Base-by-base conservation (phyloP, 1,140 invertebrate genomes). In the Drosophila kepulauana region DNA sequence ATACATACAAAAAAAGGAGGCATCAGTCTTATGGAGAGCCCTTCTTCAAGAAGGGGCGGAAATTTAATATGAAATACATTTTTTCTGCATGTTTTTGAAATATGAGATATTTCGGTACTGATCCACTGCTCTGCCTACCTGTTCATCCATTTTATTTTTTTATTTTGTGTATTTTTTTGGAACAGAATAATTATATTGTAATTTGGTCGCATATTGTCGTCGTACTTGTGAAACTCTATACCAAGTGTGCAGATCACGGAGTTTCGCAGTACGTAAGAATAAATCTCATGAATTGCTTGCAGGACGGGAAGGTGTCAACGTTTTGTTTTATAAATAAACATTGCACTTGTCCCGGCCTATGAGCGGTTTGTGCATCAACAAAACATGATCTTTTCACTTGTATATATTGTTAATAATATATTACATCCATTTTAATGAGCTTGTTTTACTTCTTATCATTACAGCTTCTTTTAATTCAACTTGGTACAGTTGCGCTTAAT, bases 311-410 rank as follows among this genome's bases (percentile, higher is more conserved):
- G 84, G 91, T 92, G 91, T 87, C 91, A 92, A 92, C 86, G 91
- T 92, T 92, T 89, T 91, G 67, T 66, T 58, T 78, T 76, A 64
- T 75, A 15, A 81, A 79, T 66, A 88, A 92, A 92, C 91, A 92
- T 92, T 92, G 91, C 91, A 92, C 91, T 92, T 92, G 91, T 92
- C 91, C 91, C 91, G 91, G 91, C 91, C 91, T 92, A 92, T 92
- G 48, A 75, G 91, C 84, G 91, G 51, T 90, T 91, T 87, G 43
- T 69, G 30, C 48, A 59, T 46, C 51, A 66, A 41, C 64, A 57
- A 28, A n/a, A 56, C 38, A 51, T 6, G 20, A 11, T 10, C 8
- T 15, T 33, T 28, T 56, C 13, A 15, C 13, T 54, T 41, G 28
- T 48, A 43, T 48, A 38, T 16, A 33, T 62, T 56, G 5, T 3